Conservation (phyloP, 2,113 vertebrate species). For the Muntiacus reevesi region DNA sequence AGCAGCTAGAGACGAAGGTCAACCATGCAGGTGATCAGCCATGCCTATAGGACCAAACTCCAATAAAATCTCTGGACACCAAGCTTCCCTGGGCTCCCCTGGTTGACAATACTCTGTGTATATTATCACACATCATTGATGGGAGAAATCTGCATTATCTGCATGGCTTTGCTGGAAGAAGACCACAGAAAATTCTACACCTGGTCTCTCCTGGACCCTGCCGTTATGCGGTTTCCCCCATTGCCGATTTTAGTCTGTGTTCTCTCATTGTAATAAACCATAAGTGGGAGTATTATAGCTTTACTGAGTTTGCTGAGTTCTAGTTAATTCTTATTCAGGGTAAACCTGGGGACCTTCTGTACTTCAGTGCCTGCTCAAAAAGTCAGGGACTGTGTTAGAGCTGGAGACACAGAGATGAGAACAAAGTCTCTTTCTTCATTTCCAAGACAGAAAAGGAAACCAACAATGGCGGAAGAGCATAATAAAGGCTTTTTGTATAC, state of each 20-base stretch:
- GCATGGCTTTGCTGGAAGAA: rapidly evolving
- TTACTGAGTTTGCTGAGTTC: not conserved
- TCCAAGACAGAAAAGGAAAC: too few species aligned
- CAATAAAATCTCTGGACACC: not conserved
- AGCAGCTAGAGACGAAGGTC: not conserved
- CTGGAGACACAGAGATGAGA: not conserved
- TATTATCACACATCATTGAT: rapidly evolving
- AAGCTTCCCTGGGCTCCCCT: too few species aligned
- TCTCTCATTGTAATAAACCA: not conserved
- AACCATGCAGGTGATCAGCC: not conserved
- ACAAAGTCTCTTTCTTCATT: not conserved
- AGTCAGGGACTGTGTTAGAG: not conserved
- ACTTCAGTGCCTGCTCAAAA: too few species aligned
- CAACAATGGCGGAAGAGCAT: rapidly evolving
- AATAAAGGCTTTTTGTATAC: not conserved
- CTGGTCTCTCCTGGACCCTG: not conserved
- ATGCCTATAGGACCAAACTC: too few species aligned
- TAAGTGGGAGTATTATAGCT: too few species aligned
- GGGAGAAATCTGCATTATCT: not conserved
- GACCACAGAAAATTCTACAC: rapidly evolving
- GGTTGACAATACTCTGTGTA: rapidly evolving
- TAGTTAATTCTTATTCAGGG: not conserved
- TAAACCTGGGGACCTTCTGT: not conserved
- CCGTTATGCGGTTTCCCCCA: rapidly evolving
- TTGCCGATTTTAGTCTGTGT: not conserved